Evolutionary conservation across 1,140 invertebrate genomes (phyloP), one percentile per base, ranked within the genome.

Genomic region (Macrocentrus cingulum): DNA sequence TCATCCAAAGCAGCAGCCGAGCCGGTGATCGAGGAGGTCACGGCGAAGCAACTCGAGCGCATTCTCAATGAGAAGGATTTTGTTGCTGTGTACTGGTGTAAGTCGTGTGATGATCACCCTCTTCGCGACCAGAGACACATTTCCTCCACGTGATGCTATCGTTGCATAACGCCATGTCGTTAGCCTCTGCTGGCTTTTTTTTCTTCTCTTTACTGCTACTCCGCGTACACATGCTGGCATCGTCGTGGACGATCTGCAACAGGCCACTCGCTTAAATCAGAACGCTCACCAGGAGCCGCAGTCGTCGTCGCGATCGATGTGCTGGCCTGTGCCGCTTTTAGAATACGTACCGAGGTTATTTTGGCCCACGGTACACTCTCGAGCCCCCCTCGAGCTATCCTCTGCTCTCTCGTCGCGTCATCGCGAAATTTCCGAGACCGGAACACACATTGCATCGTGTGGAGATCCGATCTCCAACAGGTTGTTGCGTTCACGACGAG

Each of bases 21-120:
- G 67, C 85, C 91, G 72, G 87, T 92, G 67, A 94, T 94, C 80
- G 91, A 94, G 82, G 92, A 95, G 81, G 91, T 94, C 78, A 91
- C 89, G 77, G 87, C 90, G 71, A 94, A 94, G 79, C 91, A 94
- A 81, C 86, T 95, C 76, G 91, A 94, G 74, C 85, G 89, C 71
- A 83, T 94, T 58, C 84, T 95, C 69, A 87, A 89, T 74, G 89
- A 92, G 66, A 93, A 93, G 84, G 92, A 94, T 81, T 94, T 91
- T 84, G 91, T 95, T 72, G 93, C 92, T 70, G 92, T 95, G 71
- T 94, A 91, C 82, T 95, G 93, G 91, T 95, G 93, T 96, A 91
- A 95, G 93, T 91, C 59, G 13, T n/a, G n/a, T n/a, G n/a, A n/a
- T n/a, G n/a, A n/a, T n/a, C n/a, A n/a, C n/a, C n/a, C n/a, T n/a